Conservation (phyloP, 2,888 invertebrate genomes). For the Protonemura montana region DNA sequence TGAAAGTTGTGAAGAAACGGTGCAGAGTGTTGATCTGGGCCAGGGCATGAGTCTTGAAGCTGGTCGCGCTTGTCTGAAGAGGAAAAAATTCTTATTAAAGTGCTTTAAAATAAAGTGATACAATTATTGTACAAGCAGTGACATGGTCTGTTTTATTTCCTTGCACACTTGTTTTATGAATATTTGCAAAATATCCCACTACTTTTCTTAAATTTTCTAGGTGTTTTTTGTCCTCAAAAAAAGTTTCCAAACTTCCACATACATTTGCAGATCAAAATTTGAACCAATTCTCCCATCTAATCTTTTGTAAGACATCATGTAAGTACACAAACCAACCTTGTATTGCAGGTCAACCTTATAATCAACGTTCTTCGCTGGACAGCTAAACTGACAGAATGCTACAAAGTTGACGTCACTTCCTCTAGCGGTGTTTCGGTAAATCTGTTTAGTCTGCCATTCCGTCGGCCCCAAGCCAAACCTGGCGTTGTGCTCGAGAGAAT, state of each 20-base stretch:
- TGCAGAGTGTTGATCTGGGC: constrained; percentile 16
- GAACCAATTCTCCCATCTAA: too few relatives aligned
- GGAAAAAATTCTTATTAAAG: not conserved
- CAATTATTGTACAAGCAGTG: too few relatives aligned
- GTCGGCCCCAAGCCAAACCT: constrained; percentile 52
- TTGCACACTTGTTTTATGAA: too few relatives aligned
- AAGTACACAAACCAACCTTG: constrained; percentile 45
- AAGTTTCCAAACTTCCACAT: too few relatives aligned
- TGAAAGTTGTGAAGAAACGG: not conserved
- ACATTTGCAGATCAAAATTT: too few relatives aligned
- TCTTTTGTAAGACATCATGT: too few relatives aligned
- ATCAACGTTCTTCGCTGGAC: constrained; percentile 52
- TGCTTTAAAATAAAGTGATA: not conserved
- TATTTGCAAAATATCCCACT: too few relatives aligned
- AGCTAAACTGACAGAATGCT: constrained; percentile 50
- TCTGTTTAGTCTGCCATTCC: constrained; percentile 53
- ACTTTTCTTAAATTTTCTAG: too few relatives aligned
- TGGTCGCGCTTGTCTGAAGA: constrained; percentile 17
- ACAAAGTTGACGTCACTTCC: constrained; percentile 51
- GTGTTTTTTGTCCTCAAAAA: too few relatives aligned
- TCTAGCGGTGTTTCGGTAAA: constrained; percentile 52
- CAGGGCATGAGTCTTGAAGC: constrained; percentile 7
- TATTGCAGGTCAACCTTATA: constrained; percentile 50
- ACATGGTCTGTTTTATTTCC: too few relatives aligned
- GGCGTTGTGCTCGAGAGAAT: constrained; percentile 54